Evolutionary conservation across 2,113 vertebrate genomes (phyloP).

Genomic region (Hepsetus odoe): DNA sequence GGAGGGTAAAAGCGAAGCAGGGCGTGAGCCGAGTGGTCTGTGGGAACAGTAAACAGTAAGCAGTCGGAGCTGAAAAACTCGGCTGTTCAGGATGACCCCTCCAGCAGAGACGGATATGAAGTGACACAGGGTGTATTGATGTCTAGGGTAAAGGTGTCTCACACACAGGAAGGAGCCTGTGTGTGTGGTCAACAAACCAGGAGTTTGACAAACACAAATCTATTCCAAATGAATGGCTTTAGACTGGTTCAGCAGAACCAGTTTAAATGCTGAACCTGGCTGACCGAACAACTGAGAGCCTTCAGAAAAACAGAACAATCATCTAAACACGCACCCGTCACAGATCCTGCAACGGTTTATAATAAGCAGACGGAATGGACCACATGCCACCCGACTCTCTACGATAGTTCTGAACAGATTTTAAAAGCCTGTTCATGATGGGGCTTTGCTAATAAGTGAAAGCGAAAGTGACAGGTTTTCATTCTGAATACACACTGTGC

Average conservation of each 20-base stretch:
- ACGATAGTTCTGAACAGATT: background rate
- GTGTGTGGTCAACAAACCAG: constrained; percentile 77
- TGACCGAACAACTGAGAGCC: constrained; percentile 14
- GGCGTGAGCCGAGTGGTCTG: background rate
- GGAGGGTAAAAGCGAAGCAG: background rate
- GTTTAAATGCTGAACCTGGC: constrained; percentile 48
- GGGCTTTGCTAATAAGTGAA: too few species aligned
- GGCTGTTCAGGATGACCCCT: background rate
- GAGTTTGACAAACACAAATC: constrained; percentile 77
- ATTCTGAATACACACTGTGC: too few species aligned
- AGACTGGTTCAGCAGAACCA: constrained; percentile 40
- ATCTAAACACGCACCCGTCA: background rate
- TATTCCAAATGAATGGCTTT: constrained; percentile 65
- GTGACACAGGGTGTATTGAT: constrained; percentile 72
- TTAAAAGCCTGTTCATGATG: too few species aligned
- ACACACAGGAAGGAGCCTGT: constrained; percentile 33
- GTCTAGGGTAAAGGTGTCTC: constrained; percentile 74
- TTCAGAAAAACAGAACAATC: constrained; percentile 14
- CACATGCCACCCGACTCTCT: too few species aligned
- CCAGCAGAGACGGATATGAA: constrained; percentile 5
- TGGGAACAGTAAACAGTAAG: constrained; percentile 6
- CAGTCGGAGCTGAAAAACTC: background rate
- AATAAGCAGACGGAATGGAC: too few species aligned
- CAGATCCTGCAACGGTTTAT: background rate
- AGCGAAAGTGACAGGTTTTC: too few species aligned